These are phyloP conservation scores for Notodonta ziczac DNA, from an alignment of 2,888 invertebrate species.

Conservation along the genomic window DNA sequence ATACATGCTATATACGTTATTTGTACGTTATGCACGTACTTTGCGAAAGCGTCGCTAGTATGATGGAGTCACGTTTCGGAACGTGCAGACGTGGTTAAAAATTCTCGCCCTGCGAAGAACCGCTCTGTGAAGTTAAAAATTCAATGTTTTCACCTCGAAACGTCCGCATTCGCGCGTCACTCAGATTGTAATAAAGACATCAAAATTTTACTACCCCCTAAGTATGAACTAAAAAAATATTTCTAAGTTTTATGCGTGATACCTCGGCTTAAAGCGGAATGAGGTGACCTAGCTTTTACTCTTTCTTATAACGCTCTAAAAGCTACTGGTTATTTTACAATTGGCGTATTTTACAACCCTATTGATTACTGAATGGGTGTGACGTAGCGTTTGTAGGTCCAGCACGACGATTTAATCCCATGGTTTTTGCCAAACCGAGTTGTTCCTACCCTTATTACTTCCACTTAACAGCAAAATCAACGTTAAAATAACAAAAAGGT, in stretches of 20 bases:
- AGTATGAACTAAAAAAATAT: constrained; percentile 17
- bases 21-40: constrained; percentile 24
- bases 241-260: constrained; percentile 18
- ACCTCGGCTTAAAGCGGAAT: background rate
- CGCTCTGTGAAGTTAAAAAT: constrained; percentile 61
- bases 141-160: constrained; percentile 54
- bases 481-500: too few species aligned
- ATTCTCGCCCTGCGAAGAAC: constrained; percentile 54
- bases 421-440: too few species aligned
- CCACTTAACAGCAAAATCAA: too few species aligned
- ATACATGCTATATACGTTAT: constrained; percentile 16
- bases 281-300: background rate
- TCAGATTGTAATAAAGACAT: constrained; percentile 37
- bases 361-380: too few species aligned
- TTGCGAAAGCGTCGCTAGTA: constrained; percentile 43
- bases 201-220: constrained; percentile 30
- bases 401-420: too few species aligned
- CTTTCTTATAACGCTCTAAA: too few species aligned
- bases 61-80: constrained; percentile 59
- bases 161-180: constrained; percentile 33
- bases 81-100: constrained; percentile 62
- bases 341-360: too few species aligned
- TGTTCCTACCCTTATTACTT: too few species aligned
- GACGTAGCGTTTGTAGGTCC: too few species aligned
- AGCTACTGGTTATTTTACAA: too few species aligned